phyloP scores from a whole-genome alignment of 2,888 invertebrate species.

The Pogonocherus hispidulus region DNA sequence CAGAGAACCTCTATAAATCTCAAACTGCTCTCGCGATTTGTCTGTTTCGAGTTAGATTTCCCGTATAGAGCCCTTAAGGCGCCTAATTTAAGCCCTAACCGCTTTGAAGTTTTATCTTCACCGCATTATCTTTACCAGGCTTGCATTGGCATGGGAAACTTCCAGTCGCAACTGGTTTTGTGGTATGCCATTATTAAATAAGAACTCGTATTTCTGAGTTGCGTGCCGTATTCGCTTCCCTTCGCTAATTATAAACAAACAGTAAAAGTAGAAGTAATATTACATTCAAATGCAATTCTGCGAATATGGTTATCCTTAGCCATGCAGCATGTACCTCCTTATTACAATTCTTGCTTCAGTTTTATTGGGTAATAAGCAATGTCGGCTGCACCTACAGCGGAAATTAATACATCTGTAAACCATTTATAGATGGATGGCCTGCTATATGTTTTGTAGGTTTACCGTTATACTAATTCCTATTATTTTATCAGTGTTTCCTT shows the following conservation, averaged over 20 bases:
- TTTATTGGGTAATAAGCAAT: too few species aligned
- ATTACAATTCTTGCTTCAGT: too few species aligned
- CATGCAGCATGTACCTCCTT: too few species aligned
- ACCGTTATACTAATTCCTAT: too few species aligned
- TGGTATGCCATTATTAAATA: not conserved
- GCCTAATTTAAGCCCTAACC: constrained; percentile 39
- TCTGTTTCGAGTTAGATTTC: constrained; percentile 34
- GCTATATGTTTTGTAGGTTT: too few species aligned
- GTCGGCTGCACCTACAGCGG: too few species aligned
- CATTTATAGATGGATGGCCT: too few species aligned
- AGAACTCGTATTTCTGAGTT: not conserved
- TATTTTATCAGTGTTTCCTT: too few species aligned
- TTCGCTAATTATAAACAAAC: not conserved
- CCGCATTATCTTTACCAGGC: constrained; percentile 28
- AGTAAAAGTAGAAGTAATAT: too few species aligned
- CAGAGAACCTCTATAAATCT: constrained; percentile 25
- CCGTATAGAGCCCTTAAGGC: constrained; percentile 43
- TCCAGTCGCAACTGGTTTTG: not conserved
- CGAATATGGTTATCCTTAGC: too few species aligned
- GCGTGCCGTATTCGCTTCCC: not conserved
- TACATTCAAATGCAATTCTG: too few species aligned
- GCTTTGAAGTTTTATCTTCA: constrained; percentile 42
- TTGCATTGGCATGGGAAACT: constrained; percentile 2
- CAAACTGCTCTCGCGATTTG: constrained; percentile 26
- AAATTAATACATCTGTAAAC: too few species aligned